A percentile compares a stretch with the other conserved stretches of the same genome.
phyloP scores from a whole-genome alignment of 2,888 invertebrate species.

The Drosophila sordidula region DNA sequence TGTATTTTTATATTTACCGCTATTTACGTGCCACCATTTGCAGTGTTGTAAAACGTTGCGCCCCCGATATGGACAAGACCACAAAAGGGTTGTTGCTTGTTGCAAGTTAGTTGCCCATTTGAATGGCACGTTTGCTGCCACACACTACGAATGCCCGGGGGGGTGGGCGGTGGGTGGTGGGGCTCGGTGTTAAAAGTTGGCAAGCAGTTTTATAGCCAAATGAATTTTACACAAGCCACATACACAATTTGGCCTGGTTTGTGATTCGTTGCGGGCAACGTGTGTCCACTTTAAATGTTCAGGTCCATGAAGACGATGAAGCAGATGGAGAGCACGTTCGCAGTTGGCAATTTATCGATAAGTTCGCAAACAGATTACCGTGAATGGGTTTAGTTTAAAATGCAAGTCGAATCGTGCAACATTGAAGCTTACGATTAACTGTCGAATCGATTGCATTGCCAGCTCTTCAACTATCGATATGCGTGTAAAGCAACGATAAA shows the following conservation, averaged over 20 bases:
- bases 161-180: not conserved
- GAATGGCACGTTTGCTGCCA: slow-evolving; percentile 58
- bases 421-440: too few species aligned
- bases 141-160: slow-evolving; percentile 1
- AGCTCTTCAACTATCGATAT: too few species aligned
- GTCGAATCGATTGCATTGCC: too few species aligned
- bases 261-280: slow-evolving; percentile 65
- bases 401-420: too few species aligned
- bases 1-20: slow-evolving; percentile 79
- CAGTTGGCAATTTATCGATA: slow-evolving; percentile 15
- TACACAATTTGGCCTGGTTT: slow-evolving; percentile 70
- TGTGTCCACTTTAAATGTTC: slow-evolving; percentile 42
- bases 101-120: slow-evolving; percentile 79
- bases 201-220: slow-evolving; percentile 72
- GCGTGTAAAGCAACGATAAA: not conserved
- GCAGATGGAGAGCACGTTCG: slow-evolving; percentile 8
- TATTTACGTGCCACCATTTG: slow-evolving; percentile 74
- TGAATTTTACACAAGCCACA: slow-evolving; percentile 74
- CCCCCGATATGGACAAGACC: slow-evolving; percentile 66
- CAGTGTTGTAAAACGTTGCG: slow-evolving; percentile 77
- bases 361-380: slow-evolving; percentile 9
- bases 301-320: slow-evolving; percentile 3
- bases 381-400: not conserved
- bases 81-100: slow-evolving; percentile 74
- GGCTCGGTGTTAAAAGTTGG: slow-evolving; percentile 13